Conservation (phyloP, 2,113 vertebrate genomes). For the Agelaius tricolor region DNA sequence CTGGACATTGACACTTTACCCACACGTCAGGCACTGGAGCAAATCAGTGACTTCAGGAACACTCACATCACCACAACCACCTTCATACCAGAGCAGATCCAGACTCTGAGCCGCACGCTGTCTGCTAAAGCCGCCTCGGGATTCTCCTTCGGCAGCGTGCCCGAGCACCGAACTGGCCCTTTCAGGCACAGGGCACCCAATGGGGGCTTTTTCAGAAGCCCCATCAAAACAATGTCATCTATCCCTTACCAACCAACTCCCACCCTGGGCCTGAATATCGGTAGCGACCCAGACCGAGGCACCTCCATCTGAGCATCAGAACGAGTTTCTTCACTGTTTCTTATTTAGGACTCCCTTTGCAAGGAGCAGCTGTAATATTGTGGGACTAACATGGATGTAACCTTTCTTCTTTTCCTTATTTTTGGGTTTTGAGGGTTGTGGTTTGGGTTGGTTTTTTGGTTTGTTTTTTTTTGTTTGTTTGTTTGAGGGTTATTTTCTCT, state of each 20-base stretch:
- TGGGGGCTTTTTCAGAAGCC: conserved; percentile 98
- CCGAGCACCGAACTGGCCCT: conserved; percentile 97
- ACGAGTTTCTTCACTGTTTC: conserved; percentile 72
- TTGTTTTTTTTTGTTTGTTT: not conserved
- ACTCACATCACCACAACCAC: conserved; percentile 99
- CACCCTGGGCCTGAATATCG: conserved; percentile 95
- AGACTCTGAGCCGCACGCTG: conserved; percentile 98
- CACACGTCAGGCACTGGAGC: conserved; percentile 95
- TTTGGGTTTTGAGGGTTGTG: not conserved
- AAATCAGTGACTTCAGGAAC: conserved; percentile 99
- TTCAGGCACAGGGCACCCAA: conserved; percentile 98
- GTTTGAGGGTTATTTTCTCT: not conserved
- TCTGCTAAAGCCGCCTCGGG: conserved; percentile 97
- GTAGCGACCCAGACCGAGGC: conserved; percentile 96
- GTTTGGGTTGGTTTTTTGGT: not conserved
- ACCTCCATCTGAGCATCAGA: conserved; percentile 90
- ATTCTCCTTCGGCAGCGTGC: conserved; percentile 91
- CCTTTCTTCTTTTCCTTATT: conserved; percentile 42
- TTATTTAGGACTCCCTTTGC: conserved; percentile 78
- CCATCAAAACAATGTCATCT: conserved; percentile 98
- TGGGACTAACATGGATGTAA: conserved; percentile 88
- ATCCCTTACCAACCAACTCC: conserved; percentile 98
- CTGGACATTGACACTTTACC: conserved; percentile 98
- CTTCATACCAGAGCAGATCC: conserved; percentile 99
- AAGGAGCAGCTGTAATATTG: conserved; percentile 80